phyloP scores from a whole-genome alignment of 2,797 vertebrate genomes.

The Onychomys torridus region DNA sequence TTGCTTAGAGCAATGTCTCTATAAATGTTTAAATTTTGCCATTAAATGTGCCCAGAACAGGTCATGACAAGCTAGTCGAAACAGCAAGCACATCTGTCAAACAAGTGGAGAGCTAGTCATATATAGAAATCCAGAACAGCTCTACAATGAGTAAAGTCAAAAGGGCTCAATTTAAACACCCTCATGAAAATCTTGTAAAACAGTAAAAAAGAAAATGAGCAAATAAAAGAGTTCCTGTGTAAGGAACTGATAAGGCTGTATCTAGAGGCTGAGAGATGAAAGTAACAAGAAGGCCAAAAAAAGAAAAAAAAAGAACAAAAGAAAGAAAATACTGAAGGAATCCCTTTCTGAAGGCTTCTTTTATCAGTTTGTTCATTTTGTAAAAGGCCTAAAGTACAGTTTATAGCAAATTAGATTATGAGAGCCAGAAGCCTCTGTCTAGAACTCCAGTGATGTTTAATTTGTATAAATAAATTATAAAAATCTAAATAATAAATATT shows the following conservation, averaged over 20 bases:
- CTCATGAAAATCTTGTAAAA: conserved; percentile 67
- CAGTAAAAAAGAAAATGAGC: conserved; percentile 73
- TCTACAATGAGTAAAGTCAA: conserved; percentile 44
- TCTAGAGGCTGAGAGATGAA: conserved; percentile 74
- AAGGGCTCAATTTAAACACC: conserved; percentile 72
- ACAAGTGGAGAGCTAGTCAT: conserved; percentile 64
- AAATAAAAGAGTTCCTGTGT: conserved; percentile 75
- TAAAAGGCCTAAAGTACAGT: conserved; percentile 72
- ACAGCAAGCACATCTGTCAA: conserved; percentile 57
- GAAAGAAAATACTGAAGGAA: conserved; percentile 65
- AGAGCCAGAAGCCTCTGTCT: not conserved
- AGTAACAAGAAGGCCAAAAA: conserved; percentile 58
- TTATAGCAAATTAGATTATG: conserved; percentile 66
- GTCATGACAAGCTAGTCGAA: not conserved
- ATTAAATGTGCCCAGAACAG: not conserved
- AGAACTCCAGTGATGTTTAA: not conserved
- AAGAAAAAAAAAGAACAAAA: conserved; percentile 70
- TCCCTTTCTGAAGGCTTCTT: conserved; percentile 5
- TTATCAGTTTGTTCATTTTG: not conserved
- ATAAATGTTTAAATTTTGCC: not conserved
- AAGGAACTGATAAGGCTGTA: conserved; percentile 75
- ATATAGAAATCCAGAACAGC: conserved; percentile 67
- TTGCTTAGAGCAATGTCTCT: not conserved
- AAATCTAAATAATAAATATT: not conserved
- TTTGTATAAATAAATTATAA: not conserved